Percentiles rank a stretch among this genome's conserved stretches.
These are phyloP conservation scores for Leucozona laternaria DNA, from an alignment of 2,888 invertebrate species.

Conservation along the genomic window DNA sequence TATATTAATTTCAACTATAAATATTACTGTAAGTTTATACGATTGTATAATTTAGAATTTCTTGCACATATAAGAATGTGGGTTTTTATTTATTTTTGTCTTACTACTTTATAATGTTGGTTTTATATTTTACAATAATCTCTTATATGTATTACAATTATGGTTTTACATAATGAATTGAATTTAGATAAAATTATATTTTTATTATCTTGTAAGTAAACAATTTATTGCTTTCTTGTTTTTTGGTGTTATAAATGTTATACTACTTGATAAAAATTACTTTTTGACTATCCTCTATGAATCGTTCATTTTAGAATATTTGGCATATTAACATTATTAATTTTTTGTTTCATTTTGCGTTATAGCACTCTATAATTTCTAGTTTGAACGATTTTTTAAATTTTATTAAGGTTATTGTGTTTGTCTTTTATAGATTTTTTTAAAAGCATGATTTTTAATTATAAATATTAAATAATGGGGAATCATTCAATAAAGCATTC, in stretches of 20 bases:
- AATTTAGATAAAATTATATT: conserved; percentile 29
- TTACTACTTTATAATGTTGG: conserved; percentile 46
- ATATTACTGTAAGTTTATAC: conserved; percentile 56
- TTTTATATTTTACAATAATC: conserved; percentile 62
- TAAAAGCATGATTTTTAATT: not conserved
- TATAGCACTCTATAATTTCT: conserved; percentile 28
- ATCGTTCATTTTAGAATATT: conserved; percentile 45
- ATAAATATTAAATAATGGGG: conserved; percentile 13
- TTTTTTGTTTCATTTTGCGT: conserved; percentile 20
- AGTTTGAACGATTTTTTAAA: conserved; percentile 40
- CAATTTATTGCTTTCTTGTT: conserved; percentile 66
- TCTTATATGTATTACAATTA: conserved; percentile 32
- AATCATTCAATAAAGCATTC: not conserved
- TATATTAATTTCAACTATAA: conserved; percentile 48
- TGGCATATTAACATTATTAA: conserved; percentile 29
- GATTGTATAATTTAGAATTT: conserved; percentile 73
- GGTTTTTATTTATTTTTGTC: conserved; percentile 37
- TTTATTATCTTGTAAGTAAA: conserved; percentile 57
- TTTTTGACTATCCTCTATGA: conserved; percentile 41
- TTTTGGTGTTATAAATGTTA: conserved; percentile 45
- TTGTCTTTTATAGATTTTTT: conserved; percentile 6
- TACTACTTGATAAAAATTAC: conserved; percentile 54
- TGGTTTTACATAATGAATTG: conserved; percentile 1
- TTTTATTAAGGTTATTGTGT: conserved; percentile 32
- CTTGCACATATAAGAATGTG: conserved; percentile 59